Base-by-base conservation (phyloP, 2,797 vertebrate species). In the Tapirus indicus region DNA sequence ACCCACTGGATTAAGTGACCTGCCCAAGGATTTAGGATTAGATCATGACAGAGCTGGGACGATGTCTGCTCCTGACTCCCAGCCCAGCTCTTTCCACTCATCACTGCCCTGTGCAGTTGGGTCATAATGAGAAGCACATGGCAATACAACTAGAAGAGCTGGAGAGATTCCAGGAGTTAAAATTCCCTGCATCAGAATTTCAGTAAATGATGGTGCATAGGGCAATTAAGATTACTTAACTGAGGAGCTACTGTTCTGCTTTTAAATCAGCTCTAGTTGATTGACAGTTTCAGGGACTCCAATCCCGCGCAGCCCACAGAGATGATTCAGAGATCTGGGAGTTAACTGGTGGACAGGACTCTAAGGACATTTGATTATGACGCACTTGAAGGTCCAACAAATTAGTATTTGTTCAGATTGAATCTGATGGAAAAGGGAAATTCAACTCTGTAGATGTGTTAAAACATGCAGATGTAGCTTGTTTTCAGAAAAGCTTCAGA, bases 71-170 rank as follows among this genome's bases (percentile, higher is more conserved):
- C 6, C 44, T 41, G 35, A 91, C 58, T 90, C 84, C 75, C 44
- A 47, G 47, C 60, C 72, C 77, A 72, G 62, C 20, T 82, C 60
- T 92, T 94, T 83, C 89, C 60, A 56, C 17, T 90, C 56, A 54
- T 80, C 71, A 58, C 38, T 94, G 68, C 62, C 66, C 44, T 72
- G 72, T 13, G 7, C 66, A 60, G 0, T 88, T 96, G 91, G 91
- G 54, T 87, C 71, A 32, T 95, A 94, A 97, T 88, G 79, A 93
- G 68, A 95, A 97, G 78, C 94, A 95, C 60, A 93, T 95, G 84
- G 58, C 29, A 77, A 11, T 35, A 38, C 16, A 47, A 49, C 32
- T 71, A 44, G 85, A 47, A 23, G 69, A 56, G 47, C 68, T 72
- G 87, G 85, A 84, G 35, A 29, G 92, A 60, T 95, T 96, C 97